A percentile compares a stretch with the other conserved stretches of the same genome.
Evolutionary conservation across 2,113 vertebrate species (phyloP).

Genomic region (Ia io): DNA sequence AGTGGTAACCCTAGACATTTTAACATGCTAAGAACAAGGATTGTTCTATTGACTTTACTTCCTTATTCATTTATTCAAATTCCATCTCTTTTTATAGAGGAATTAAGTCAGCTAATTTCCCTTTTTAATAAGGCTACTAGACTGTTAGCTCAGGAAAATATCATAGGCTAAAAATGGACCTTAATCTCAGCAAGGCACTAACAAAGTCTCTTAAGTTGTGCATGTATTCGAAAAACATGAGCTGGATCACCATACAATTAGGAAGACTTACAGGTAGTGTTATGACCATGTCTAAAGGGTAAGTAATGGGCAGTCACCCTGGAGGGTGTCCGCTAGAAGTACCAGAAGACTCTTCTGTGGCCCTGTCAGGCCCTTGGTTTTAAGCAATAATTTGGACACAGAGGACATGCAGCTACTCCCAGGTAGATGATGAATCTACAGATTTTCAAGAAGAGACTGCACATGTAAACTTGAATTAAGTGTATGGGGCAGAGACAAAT

Average conservation of each 20-base stretch:
- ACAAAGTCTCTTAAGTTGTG: not conserved
- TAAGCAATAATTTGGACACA: not conserved
- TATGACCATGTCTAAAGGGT: not conserved
- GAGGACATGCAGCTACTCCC: not conserved
- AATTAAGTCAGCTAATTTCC: not conserved
- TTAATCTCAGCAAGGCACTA: conserved; percentile 19
- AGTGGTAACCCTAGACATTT: not conserved
- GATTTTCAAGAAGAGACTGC: not conserved
- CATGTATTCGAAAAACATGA: not conserved
- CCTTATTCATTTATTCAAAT: conserved; percentile 39
- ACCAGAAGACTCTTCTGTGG: not conserved
- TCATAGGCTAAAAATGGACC: conserved; percentile 5
- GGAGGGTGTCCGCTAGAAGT: not conserved
- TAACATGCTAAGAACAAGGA: not conserved
- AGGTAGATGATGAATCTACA: not conserved
- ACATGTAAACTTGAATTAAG: not conserved
- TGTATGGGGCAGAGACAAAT: not conserved
- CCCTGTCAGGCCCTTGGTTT: not conserved
- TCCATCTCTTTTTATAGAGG: conserved; percentile 24
- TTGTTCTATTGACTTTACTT: not conserved
- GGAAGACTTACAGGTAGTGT: not conserved
- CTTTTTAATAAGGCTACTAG: conserved; percentile 16
- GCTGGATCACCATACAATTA: not conserved
- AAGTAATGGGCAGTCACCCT: not conserved
- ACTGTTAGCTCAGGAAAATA: conserved; percentile 23